phyloP scores from a whole-genome alignment of 2,113 vertebrate genomes.

The Himantopus leucocephalus region DNA sequence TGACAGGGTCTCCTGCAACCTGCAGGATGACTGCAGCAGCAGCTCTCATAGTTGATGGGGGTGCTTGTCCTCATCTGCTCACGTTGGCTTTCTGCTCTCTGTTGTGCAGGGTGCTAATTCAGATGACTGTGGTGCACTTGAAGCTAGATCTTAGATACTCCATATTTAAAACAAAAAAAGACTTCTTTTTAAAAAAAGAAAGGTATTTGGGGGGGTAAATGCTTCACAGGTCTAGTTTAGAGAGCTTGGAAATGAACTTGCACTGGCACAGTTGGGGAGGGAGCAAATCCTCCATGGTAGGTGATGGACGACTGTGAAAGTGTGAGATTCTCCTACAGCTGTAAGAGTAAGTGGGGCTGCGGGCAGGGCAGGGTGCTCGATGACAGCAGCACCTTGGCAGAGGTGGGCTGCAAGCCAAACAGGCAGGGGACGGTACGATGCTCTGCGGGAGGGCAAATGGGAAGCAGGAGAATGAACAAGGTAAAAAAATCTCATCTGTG shows the following conservation, averaged over 20 bases:
- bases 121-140: background rate
- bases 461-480: background rate
- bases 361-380: accelerated
- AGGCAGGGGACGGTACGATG: no score
- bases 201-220: background rate
- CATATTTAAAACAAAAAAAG: background rate
- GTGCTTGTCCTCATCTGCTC: background rate
- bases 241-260: background rate
- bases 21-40: background rate
- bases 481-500: background rate
- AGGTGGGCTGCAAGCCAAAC: background rate
- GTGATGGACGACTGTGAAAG: background rate
- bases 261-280: background rate
- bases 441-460: background rate
- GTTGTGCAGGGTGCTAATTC: background rate
- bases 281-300: background rate
- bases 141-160: background rate
- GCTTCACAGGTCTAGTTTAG: background rate
- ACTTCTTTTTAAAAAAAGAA: background rate
- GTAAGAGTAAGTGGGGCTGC: background rate
- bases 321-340: background rate
- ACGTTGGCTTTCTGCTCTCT: background rate
- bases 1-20: background rate
- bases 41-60: accelerated
- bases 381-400: background rate